phyloP scores from a whole-genome alignment of 2,888 invertebrate species.

The Amiota mariae region DNA sequence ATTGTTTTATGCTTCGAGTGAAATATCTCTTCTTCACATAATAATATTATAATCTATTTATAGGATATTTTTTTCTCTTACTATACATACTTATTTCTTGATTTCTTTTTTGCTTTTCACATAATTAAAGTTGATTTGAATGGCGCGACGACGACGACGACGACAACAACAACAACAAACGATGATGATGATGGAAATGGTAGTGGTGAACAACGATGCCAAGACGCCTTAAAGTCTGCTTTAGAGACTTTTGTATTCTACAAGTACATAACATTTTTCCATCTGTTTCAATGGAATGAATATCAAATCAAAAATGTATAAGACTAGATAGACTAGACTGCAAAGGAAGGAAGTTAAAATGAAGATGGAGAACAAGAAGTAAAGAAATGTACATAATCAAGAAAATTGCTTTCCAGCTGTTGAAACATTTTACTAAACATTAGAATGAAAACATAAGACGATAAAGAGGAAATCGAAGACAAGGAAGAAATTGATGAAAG shows the following conservation, averaged over 20 bases:
- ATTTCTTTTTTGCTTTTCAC: not conserved
- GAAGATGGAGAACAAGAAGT: not conserved
- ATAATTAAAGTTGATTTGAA: conserved; percentile 37
- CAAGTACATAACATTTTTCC: conserved; percentile 32
- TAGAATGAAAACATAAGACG: not conserved
- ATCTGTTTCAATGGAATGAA: conserved; percentile 39
- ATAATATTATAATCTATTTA: not conserved
- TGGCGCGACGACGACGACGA: conserved; percentile 7
- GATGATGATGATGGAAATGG: no score
- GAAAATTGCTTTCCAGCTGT: conserved; percentile 21
- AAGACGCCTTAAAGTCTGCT: conserved; percentile 43
- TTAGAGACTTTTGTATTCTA: conserved; percentile 52
- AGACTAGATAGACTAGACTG: no score
- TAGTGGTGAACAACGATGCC: not conserved
- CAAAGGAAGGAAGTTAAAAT: not conserved
- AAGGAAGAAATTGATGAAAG: not conserved
- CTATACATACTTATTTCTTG: no score
- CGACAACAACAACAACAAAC: no score
- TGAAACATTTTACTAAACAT: not conserved
- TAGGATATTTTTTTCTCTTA: not conserved
- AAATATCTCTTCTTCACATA: no score
- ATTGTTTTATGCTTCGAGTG: no score
- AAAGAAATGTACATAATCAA: conserved; percentile 14
- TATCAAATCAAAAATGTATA: conserved; percentile 14
- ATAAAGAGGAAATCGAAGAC: not conserved